Evolutionary conservation across 2,797 vertebrate species (phyloP), one percentile per base, ranked within the genome.

Genomic region (Danio choprae): DNA sequence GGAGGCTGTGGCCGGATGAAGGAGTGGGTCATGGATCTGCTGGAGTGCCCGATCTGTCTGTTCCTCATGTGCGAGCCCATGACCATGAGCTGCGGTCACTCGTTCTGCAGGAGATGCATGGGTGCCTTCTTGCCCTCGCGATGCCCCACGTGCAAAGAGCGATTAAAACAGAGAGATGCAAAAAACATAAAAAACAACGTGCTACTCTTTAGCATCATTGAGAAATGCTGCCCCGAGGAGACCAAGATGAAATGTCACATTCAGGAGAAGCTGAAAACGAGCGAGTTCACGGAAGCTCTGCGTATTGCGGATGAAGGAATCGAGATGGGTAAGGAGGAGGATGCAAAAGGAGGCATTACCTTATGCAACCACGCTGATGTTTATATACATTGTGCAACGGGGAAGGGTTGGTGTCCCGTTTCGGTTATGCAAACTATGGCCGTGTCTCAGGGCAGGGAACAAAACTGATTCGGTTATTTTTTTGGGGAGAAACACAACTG

Each of bases 81-180:
- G 84, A 96, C 95, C n/a, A 83, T 94, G 85, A 86, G 90, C 4
- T 97, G 96, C 89, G 96, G 96, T 0, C 96, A 97, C 89, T 93
- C 95, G 7, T 94, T 95, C 82, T 97, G 96, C 88, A 91, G 92
- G 74, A 83, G 92, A 9, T 97, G 96, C 87, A 87, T 93, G 12
- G 89, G 84, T 10, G 86, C 81, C 15, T 85, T 77, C 85, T 85
- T 91, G 12, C 92, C 90, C 36, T 50, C 92, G 64, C 92, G 86
- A 80, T 97, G 96, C 77, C 93, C 92, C 10, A 62, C 88, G 5
- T 97, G 96, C 89, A 91, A 88, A 44, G 92, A 94, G 41, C 88
- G 87, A 68, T 55, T 95, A 15, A 93, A 88, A 83, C 89, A 89
- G 38, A 87, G 74, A 43, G 95, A 94, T 40, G 83, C 88, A 53